Base-by-base conservation (phyloP, 2,797 vertebrate genomes). In the Enoplosus armatus region DNA sequence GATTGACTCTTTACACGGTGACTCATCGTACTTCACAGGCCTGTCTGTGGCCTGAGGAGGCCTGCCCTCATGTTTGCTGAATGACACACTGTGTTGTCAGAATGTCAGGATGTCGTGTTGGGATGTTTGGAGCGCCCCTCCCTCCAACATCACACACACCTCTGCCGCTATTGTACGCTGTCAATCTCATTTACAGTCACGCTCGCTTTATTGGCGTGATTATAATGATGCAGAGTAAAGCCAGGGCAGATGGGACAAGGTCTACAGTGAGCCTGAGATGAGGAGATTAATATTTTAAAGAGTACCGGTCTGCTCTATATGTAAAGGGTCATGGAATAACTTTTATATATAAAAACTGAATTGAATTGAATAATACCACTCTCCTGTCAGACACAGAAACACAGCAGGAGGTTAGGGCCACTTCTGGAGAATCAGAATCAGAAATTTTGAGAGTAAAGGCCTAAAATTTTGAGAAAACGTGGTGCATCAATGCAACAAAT, bases 81-180 rank as follows among this genome's bases (percentile, higher is more conserved):
- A 89, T 90, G 89, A 90, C 85, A 88, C 87, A 75, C 79, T 75
- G 77, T 88, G 84, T 85, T 85, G 83, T 84, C 66, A 85, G 79
- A 77, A 70, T 82, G 87, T 90, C 87, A 85, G 80, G 54, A 72
- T 85, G 79, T 75, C 79, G 69, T 75, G 72, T 83, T 22, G 62
- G 72, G 58, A 50, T 85, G 82, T 84, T 85, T 70, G 76, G 47
- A 66, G 65, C 48, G 67, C n/a, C 33, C 47, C n/a, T 26, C 50
- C 15, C 31, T 3, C 39, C 29, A 12, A 37, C 39, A n/a, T 26
- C 75, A 59, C 51, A 58, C 65, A 64, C 50, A 39, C 31, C 15
- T 22, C 41, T 37, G 29, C 56, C 35, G 63, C 48, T 56, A 66
- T 50, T 27, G 12, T 14, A 39, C 1, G 16, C 66, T 26, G 51